Percentiles rank a stretch among this genome's conserved stretches.
Conservation (phyloP, 2,113 vertebrate species). For the Peromyscus polionotus region DNA sequence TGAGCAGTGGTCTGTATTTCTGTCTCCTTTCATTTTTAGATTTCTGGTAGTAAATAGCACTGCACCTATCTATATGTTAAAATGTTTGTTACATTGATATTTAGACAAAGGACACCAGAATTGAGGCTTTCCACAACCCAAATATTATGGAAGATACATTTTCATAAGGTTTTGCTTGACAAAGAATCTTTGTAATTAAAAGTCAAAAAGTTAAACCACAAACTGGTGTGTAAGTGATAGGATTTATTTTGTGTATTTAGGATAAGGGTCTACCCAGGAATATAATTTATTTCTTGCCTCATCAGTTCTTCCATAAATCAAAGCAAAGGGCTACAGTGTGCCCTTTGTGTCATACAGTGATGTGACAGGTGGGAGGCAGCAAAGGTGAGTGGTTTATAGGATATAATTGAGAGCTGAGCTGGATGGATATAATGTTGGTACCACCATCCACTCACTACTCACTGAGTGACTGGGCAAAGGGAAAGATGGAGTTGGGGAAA, state of each 20-base stretch:
- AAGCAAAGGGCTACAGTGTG: neutral
- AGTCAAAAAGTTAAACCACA: neutral
- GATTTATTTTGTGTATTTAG: neutral
- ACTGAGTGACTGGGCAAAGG: neutral
- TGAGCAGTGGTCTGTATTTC: neutral
- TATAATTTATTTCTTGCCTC: neutral
- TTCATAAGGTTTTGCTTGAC: neutral
- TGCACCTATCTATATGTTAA: neutral
- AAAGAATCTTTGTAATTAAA: neutral
- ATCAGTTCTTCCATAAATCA: neutral
- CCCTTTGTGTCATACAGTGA: neutral
- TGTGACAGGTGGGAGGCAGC: neutral
- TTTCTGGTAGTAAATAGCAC: neutral
- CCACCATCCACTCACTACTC: neutral
- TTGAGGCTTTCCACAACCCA: neutral
- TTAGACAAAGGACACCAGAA: neutral
- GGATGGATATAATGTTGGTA: neutral
- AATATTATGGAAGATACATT: neutral
- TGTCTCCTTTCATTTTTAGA: slow-evolving; percentile 10
- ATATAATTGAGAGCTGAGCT: neutral
- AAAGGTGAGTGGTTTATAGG: neutral
- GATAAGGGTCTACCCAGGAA: neutral
- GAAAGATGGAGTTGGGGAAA: accelerated
- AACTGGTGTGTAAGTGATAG: neutral
- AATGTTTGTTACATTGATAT: neutral